Percentiles rank a stretch among this genome's conserved stretches.
Evolutionary conservation across 1,140 invertebrate species (phyloP).

Genomic region (Brachystomella parvula): DNA sequence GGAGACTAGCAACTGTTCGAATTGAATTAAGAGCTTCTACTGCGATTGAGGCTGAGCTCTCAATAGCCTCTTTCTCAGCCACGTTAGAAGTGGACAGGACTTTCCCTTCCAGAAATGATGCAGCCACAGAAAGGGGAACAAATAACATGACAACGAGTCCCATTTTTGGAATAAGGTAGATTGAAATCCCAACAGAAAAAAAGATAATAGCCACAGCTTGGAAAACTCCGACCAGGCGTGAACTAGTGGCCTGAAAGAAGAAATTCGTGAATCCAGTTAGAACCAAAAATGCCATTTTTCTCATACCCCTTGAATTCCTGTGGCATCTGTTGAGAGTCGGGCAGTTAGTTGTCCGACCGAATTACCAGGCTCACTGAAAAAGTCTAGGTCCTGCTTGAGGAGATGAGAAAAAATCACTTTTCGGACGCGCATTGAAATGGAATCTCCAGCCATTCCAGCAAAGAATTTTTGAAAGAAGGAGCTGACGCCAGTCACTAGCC

Average conservation of each 20-base stretch:
- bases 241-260: constrained; percentile 62
- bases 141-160: constrained; percentile 60
- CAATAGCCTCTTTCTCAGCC: constrained; percentile 40
- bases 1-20: constrained; percentile 49
- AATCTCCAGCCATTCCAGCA: constrained; percentile 14
- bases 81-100: constrained; percentile 40
- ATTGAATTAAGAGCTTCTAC: constrained; percentile 50
- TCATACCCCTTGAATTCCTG: constrained; percentile 41
- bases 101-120: constrained; percentile 28
- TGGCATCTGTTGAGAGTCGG: constrained; percentile 25
- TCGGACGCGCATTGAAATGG: constrained; percentile 24
- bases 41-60: constrained; percentile 41
- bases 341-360: constrained; percentile 17
- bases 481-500: constrained; percentile 1
- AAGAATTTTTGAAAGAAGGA: constrained; percentile 16
- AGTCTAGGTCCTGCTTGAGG: constrained; percentile 20
- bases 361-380: constrained; percentile 24
- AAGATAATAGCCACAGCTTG: constrained; percentile 58
- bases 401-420: constrained; percentile 13
- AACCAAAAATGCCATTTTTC: background rate
- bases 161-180: constrained; percentile 64
- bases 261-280: background rate
- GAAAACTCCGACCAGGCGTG: constrained; percentile 59
- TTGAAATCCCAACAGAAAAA: constrained; percentile 53
- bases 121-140: constrained; percentile 47